Evolutionary conservation across 2,888 invertebrate genomes (phyloP).

Genomic region (Cepaea hortensis): DNA sequence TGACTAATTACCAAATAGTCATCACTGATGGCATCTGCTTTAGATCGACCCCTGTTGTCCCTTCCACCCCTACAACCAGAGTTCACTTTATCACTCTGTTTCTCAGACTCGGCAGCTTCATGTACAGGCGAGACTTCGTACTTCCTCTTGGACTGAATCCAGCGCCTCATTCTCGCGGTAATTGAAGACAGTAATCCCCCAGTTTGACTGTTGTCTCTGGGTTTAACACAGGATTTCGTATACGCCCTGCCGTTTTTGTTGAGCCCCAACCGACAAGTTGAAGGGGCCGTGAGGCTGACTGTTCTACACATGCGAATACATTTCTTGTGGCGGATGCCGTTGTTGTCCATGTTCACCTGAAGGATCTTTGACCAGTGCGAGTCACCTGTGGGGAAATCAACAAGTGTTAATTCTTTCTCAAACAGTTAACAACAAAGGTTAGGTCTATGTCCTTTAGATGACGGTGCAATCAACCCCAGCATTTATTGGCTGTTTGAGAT

Average conservation of each 20-base stretch:
- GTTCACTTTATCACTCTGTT: neutral
- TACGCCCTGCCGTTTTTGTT: slow-evolving; percentile 1
- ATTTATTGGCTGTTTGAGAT: no score
- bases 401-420: neutral
- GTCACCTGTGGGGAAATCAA: slow-evolving; percentile 57
- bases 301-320: slow-evolving; percentile 44
- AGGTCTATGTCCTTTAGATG: no score
- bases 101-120: slow-evolving; percentile 13
- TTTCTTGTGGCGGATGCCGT: slow-evolving; percentile 24
- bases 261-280: slow-evolving; percentile 21
- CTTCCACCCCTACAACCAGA: neutral
- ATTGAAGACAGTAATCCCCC: slow-evolving; percentile 40
- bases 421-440: neutral
- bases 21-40: slow-evolving; percentile 27
- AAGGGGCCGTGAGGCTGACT: slow-evolving; percentile 9
- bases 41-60: neutral
- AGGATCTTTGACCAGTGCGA: slow-evolving; percentile 69
- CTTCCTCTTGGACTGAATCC: slow-evolving; percentile 52
- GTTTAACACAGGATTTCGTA: neutral
- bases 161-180: slow-evolving; percentile 49
- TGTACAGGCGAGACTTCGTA: slow-evolving; percentile 53
- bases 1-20: slow-evolving; percentile 43
- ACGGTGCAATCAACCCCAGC: no score
- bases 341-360: slow-evolving; percentile 60
- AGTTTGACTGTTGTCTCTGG: neutral